Conservation (phyloP, 1,140 invertebrate species). For the Physella acuta region DNA sequence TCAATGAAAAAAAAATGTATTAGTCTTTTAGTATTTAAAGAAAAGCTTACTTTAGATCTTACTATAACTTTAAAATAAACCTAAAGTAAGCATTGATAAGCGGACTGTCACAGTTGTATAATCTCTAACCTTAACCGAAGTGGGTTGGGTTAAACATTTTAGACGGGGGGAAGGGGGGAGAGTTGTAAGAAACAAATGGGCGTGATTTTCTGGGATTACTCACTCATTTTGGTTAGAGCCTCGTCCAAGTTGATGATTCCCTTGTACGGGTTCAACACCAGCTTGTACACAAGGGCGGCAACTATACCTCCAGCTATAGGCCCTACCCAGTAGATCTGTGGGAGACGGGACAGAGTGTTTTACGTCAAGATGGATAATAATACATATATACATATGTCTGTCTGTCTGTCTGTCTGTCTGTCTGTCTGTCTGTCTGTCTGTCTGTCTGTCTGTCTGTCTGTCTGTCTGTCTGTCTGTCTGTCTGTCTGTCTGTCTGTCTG, state of each 20-base stretch:
- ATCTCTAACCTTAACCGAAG: not conserved
- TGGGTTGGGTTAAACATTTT: not conserved
- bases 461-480: not conserved
- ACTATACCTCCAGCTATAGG: conserved; percentile 77
- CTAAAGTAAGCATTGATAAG: not conserved
- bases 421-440: not conserved
- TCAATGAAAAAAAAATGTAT: too few relatives aligned
- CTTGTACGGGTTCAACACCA: conserved; percentile 66
- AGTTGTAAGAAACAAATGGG: not conserved
- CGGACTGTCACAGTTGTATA: not conserved
- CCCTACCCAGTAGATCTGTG: conserved; percentile 85
- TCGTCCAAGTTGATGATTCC: conserved; percentile 34
- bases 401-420: too few relatives aligned
- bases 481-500: not conserved
- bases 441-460: not conserved
- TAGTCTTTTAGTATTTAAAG: not conserved
- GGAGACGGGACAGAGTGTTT: not conserved
- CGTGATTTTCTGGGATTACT: too few relatives aligned
- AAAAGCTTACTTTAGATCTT: not conserved
- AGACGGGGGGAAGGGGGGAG: not conserved
- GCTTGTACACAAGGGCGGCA: conserved; percentile 76
- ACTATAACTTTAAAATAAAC: not conserved
- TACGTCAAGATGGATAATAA: not conserved
- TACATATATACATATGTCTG: too few relatives aligned
- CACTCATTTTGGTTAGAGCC: conserved; percentile 42